Evolutionary conservation across 2,797 vertebrate genomes (phyloP).

Genomic region (Coendou prehensilis): DNA sequence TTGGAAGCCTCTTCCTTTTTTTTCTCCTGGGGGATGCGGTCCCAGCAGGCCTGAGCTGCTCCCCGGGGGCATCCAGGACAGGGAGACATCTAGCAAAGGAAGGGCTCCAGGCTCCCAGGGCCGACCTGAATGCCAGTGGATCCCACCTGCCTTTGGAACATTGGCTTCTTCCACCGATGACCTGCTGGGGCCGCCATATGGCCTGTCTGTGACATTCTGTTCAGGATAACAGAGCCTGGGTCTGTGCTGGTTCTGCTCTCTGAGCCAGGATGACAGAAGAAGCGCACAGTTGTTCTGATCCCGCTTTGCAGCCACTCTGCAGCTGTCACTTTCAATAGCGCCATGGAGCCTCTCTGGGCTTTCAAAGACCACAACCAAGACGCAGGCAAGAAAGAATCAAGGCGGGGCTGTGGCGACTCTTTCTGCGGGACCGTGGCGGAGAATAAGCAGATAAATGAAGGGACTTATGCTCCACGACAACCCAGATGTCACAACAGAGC

Average conservation of each 20-base stretch:
- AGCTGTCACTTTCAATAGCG: background rate
- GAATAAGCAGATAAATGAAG: background rate
- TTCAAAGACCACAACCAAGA: constrained; percentile 2
- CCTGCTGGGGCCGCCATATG: constrained; percentile 79
- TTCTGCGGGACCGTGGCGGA: background rate
- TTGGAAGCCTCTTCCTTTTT: background rate
- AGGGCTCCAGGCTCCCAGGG: constrained; percentile 25
- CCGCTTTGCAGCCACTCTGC: background rate
- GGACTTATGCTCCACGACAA: background rate
- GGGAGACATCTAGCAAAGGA: constrained; percentile 64
- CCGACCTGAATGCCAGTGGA: constrained; percentile 75
- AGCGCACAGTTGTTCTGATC: background rate
- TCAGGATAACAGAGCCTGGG: constrained; percentile 68
- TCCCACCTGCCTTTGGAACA: constrained; percentile 77
- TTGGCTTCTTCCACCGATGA: constrained; percentile 81
- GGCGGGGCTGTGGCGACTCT: background rate
- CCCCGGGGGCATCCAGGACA: constrained; percentile 8
- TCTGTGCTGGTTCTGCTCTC: constrained; percentile 69
- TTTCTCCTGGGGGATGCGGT: background rate
- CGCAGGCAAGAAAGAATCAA: background rate
- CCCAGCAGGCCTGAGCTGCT: background rate
- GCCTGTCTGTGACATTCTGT: constrained; percentile 68
- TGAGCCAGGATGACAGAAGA: constrained; percentile 58
- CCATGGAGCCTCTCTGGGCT: background rate
- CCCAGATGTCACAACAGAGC: background rate